Percentiles rank a stretch among this genome's conserved stretches.
These are phyloP conservation scores for Agapetus fuscipes DNA, from an alignment of 2,888 invertebrate genomes.

Conservation along the genomic window DNA sequence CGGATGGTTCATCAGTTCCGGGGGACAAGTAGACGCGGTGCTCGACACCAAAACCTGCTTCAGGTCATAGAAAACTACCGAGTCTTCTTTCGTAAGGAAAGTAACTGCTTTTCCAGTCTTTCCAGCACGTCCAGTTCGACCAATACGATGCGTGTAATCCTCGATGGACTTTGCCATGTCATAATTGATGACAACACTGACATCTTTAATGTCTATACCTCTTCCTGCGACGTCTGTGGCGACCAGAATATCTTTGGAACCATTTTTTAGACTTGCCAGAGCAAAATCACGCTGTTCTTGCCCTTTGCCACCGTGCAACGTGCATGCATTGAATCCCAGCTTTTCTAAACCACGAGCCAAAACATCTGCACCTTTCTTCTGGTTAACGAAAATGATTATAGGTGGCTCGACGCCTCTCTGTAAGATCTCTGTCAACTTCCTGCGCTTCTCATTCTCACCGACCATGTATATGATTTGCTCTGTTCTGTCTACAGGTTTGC, in stretches of 20 bases:
- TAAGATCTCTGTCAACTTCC: conserved; percentile 90
- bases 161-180: conserved; percentile 99
- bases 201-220: conserved; percentile 99
- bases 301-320: conserved; percentile 98
- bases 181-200: conserved; percentile 97
- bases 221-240: conserved; percentile 99
- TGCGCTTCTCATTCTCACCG: conserved; percentile 91
- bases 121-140: conserved; percentile 97
- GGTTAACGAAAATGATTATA: conserved; percentile 99
- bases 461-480: conserved; percentile 97
- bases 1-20: conserved; percentile 94
- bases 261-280: conserved; percentile 89
- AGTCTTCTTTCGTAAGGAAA: conserved; percentile 96
- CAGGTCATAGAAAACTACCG: conserved; percentile 89
- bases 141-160: conserved; percentile 96
- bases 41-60: conserved; percentile 84
- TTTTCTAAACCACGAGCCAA: conserved; percentile 95
- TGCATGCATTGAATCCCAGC: conserved; percentile 92
- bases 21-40: conserved; percentile 91
- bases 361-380: conserved; percentile 99
- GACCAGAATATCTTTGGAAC: conserved; percentile 94
- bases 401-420: conserved; percentile 87
- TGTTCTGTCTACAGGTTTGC: conserved; percentile 95
- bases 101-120: conserved; percentile 94
- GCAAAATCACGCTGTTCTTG: conserved; percentile 99